These are phyloP conservation scores for Gila robusta DNA, from an alignment of 2,797 vertebrate species.

Conservation along the genomic window DNA sequence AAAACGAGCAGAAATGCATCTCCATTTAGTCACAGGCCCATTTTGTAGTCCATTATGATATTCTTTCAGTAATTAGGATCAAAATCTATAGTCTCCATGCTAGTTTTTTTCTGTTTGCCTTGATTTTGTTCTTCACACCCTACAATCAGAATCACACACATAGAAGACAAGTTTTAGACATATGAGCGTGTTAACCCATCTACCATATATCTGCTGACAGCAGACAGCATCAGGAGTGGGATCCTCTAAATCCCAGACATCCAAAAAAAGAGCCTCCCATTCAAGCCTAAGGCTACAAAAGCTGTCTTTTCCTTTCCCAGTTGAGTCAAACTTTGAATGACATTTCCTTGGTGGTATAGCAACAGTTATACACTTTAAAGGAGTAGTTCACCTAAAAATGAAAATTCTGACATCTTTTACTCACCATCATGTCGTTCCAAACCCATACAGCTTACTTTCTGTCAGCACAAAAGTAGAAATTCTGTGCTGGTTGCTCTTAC, in stretches of 20 bases:
- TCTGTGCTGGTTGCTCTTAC: background rate
- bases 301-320: slow-evolving; percentile 26
- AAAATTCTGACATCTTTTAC: slow-evolving; percentile 28
- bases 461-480: background rate
- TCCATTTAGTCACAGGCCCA: slow-evolving; percentile 11
- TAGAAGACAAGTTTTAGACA: background rate
- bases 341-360: slow-evolving; percentile 9
- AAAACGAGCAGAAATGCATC: slow-evolving; percentile 10
- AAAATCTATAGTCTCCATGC: background rate
- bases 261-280: slow-evolving; percentile 35
- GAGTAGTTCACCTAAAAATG: background rate
- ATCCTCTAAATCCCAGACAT: slow-evolving; percentile 34
- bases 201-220: slow-evolving; percentile 10
- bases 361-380: slow-evolving; percentile 13
- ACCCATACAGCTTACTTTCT: background rate
- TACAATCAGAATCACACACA: background rate
- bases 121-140: slow-evolving; percentile 22
- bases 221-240: slow-evolving; percentile 32
- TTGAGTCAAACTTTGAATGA: slow-evolving; percentile 33
- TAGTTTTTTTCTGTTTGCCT: slow-evolving; percentile 9
- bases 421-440: slow-evolving; percentile 1
- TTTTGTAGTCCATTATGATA: slow-evolving; percentile 1
- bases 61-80: slow-evolving; percentile 32
- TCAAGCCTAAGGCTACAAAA: slow-evolving; percentile 36
- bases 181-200: background rate